A percentile compares a stretch with the other conserved stretches of the same genome.
Conservation (phyloP, 2,797 vertebrate genomes). For the Pangasius djambal region DNA sequence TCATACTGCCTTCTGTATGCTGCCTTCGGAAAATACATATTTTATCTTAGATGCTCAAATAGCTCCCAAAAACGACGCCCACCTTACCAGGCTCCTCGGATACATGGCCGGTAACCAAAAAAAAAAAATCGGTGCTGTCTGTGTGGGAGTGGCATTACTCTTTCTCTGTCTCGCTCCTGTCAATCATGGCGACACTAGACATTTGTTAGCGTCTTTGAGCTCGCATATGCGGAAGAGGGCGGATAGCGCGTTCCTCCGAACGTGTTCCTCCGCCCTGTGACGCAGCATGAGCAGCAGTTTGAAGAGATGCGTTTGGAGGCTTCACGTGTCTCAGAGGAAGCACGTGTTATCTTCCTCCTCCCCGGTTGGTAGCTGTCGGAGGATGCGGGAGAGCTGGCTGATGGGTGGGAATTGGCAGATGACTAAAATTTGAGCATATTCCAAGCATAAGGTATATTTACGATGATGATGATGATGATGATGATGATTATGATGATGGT, state of each 20-base stretch:
- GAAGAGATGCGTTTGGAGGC: background rate
- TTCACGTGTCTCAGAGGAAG: background rate
- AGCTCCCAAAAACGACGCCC: background rate
- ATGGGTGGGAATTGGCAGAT: background rate
- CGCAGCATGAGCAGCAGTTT: background rate
- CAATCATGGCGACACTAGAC: background rate
- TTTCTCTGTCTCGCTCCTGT: background rate
- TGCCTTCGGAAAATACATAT: background rate
- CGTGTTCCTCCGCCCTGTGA: background rate
- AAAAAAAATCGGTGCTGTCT: background rate
- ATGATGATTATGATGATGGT: background rate
- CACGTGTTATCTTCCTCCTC: background rate
- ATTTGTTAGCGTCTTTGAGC: background rate
- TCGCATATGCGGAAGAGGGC: background rate
- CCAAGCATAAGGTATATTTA: background rate
- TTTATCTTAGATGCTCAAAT: background rate
- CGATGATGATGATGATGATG: background rate
- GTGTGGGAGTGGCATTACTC: background rate
- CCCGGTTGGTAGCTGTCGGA: background rate
- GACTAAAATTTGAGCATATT: background rate
- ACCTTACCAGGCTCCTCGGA: background rate
- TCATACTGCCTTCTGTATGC: no score
- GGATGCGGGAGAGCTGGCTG: background rate
- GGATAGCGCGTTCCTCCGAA: background rate
- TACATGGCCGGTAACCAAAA: background rate